phyloP scores from a whole-genome alignment of 2,797 vertebrate genomes.

The Scolopax rusticola region DNA sequence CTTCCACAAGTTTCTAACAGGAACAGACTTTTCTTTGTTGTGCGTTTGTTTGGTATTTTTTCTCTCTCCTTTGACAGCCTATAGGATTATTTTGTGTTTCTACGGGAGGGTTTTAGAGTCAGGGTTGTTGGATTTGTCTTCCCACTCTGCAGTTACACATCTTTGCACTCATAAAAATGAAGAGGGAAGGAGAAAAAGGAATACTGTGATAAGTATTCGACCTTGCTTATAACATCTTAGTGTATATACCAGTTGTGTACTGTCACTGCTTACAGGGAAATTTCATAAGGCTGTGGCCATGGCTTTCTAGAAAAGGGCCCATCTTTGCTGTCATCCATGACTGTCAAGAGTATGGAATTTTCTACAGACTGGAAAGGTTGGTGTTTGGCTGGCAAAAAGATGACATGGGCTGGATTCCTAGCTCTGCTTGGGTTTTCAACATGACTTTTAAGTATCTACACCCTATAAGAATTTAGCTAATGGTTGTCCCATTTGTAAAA shows the following conservation, averaged over 20 bases:
- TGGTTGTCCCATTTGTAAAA: neutral
- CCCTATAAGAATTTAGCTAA: neutral
- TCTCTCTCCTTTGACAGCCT: no score
- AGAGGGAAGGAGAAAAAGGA: neutral
- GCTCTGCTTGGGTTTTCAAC: neutral
- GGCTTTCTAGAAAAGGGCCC: neutral
- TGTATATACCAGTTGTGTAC: no score
- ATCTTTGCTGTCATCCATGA: rapidly evolving
- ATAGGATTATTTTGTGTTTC: neutral
- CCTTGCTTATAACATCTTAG: neutral
- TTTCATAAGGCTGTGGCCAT: neutral
- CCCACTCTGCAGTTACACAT: neutral
- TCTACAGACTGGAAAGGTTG: neutral
- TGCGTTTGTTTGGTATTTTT: neutral
- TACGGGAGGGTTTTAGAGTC: neutral
- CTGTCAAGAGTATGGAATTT: neutral
- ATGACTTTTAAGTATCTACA: neutral
- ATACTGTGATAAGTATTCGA: neutral
- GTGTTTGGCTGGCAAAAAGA: neutral
- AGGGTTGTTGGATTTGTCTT: neutral
- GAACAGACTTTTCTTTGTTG: neutral
- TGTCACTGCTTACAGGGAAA: neutral
- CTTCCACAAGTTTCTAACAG: neutral
- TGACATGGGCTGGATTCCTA: neutral
- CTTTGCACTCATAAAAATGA: neutral